Conservation (phyloP, 2,888 invertebrate genomes). For the Onchidella celtica region DNA sequence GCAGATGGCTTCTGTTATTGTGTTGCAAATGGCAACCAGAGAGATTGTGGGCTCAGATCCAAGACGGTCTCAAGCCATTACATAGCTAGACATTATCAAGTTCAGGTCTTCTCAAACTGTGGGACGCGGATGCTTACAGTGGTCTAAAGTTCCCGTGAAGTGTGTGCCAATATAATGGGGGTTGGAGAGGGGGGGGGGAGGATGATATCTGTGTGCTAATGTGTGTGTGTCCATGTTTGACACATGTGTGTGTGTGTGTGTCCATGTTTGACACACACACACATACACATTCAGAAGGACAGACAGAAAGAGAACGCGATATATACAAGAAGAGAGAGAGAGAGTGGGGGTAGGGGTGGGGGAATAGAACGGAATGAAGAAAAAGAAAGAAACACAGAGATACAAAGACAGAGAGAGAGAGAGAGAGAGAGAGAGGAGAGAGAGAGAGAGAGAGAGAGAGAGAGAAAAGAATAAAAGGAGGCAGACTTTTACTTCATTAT, state of each 20-base stretch:
- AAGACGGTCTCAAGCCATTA: too few relatives aligned
- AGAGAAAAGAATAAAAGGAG: neutral
- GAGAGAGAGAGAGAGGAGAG: neutral
- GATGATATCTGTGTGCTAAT: neutral
- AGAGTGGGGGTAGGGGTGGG: neutral
- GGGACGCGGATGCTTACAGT: too few relatives aligned
- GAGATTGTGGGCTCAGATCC: too few relatives aligned
- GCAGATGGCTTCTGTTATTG: too few relatives aligned
- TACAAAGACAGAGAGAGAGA: neutral
- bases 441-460: neutral
- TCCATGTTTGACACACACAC: neutral
- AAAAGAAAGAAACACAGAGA: neutral
- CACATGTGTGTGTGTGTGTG: conserved; percentile 4
- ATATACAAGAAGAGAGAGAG: neutral
- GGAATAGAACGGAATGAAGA: neutral
- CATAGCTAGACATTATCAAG: too few relatives aligned
- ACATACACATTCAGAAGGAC: neutral
- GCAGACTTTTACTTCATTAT: too few relatives aligned
- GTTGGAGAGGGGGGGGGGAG: too few relatives aligned
- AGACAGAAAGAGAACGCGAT: neutral
- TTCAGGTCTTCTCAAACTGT: too few relatives aligned
- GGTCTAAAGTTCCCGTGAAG: too few relatives aligned
- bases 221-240: neutral
- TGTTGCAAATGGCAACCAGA: too few relatives aligned
- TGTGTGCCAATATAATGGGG: too few relatives aligned